Conservation (phyloP, 1,140 invertebrate species). For the Orussus abietinus region DNA sequence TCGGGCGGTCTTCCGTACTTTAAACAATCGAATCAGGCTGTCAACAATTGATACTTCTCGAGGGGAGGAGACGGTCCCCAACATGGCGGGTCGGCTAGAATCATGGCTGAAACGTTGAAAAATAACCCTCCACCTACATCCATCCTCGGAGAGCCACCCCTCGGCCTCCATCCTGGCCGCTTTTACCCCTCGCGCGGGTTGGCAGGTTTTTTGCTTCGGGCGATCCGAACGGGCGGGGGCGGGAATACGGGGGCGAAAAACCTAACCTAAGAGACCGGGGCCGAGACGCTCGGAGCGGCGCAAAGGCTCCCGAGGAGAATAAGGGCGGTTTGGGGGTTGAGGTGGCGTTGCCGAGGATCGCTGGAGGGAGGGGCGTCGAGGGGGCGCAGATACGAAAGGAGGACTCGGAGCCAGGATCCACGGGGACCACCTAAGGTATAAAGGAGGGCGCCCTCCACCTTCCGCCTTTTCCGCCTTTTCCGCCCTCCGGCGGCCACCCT, state of each 20-base stretch:
- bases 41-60: no score
- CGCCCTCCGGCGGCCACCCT: conserved; percentile 12
- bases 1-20: no score
- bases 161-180: conserved; percentile 5
- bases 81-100: no score
- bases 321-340: conserved; percentile 33
- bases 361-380: not conserved
- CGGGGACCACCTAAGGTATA: conserved; percentile 47
- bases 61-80: conserved; percentile 21
- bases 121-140: conserved; percentile 40
- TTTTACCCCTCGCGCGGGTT: conserved; percentile 19
- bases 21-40: no score
- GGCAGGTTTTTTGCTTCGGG: conserved; percentile 44
- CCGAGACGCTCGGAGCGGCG: conserved; percentile 16
- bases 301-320: conserved; percentile 42
- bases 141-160: conserved; percentile 23
- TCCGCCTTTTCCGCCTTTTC: conserved; percentile 31
- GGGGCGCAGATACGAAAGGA: conserved; percentile 41
- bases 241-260: conserved; percentile 24
- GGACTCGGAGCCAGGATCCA: conserved; percentile 44
- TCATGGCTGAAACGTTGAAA: conserved; percentile 33
- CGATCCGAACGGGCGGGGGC: conserved; percentile 27
- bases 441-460: conserved; percentile 39
- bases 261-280: conserved; percentile 48
- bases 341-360: conserved; percentile 23